Evolutionary conservation across 2,113 vertebrate species (phyloP).

Genomic region (Aegotheles bennettii): DNA sequence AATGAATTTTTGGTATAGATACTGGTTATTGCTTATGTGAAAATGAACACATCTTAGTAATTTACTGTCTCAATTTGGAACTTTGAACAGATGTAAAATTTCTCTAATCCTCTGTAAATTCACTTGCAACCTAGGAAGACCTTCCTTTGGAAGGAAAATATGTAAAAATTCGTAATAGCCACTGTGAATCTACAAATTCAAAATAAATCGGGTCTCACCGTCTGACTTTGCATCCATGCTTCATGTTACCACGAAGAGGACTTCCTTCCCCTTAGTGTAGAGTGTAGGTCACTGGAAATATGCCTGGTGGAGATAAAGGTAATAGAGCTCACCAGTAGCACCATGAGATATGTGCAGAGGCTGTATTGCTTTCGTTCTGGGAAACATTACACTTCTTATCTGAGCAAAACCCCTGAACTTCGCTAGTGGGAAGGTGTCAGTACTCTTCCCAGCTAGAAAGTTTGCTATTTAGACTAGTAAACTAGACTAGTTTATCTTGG

Average conservation of each 20-base stretch:
- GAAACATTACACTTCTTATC: not conserved
- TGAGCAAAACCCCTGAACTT: not conserved
- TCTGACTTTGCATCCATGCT: not conserved
- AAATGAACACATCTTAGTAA: not conserved
- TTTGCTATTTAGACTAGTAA: not conserved
- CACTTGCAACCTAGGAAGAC: not conserved
- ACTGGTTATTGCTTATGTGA: not conserved
- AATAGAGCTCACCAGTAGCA: rapidly evolving
- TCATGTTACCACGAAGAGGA: not conserved
- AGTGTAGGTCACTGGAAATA: not conserved
- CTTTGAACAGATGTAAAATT: not conserved
- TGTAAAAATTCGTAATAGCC: rapidly evolving
- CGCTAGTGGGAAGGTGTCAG: not conserved
- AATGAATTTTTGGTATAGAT: not conserved
- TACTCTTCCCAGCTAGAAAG: not conserved
- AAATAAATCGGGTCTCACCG: not conserved
- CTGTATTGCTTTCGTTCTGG: not conserved
- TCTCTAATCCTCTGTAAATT: not conserved
- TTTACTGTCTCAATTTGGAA: not conserved
- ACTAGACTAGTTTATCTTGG: not conserved
- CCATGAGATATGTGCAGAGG: rapidly evolving
- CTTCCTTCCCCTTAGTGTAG: not conserved
- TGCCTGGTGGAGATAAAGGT: rapidly evolving
- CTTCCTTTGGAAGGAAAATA: not conserved
- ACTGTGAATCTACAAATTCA: not conserved